Evolutionary conservation across 2,113 vertebrate genomes (phyloP).

Genomic region (Trematomus loennbergii): DNA sequence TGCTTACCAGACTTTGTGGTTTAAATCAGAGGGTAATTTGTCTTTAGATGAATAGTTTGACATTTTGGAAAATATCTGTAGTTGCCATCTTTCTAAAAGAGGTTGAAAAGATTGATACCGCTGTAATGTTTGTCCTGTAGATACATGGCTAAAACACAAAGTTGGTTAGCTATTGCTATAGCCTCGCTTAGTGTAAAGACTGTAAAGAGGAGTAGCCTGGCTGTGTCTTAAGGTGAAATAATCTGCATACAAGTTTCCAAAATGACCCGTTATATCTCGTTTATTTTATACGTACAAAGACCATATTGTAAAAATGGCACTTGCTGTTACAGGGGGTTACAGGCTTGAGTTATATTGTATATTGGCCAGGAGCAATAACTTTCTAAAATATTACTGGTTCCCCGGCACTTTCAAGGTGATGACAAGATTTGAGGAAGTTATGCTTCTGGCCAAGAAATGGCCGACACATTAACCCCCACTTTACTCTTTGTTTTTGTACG

Average conservation of each 20-base stretch:
- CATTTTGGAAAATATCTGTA: not conserved
- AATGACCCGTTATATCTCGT: not conserved
- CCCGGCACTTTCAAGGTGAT: too few species aligned
- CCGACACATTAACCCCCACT: not conserved
- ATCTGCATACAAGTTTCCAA: not conserved
- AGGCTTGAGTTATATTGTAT: not conserved
- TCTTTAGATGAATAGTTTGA: not conserved
- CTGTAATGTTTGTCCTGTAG: not conserved
- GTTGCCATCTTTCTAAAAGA: not conserved
- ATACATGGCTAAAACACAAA: not conserved
- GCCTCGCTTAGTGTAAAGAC: not conserved
- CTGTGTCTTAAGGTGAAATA: not conserved
- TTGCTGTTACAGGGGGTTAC: not conserved
- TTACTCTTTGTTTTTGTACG: not conserved
- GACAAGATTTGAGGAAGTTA: not conserved
- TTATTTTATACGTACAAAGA: not conserved
- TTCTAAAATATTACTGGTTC: not conserved
- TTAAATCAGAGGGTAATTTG: constrained; percentile 6
- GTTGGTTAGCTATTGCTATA: not conserved
- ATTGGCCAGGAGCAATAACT: not conserved
- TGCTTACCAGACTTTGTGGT: constrained; percentile 33
- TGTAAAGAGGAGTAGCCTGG: not conserved
- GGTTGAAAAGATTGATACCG: not conserved
- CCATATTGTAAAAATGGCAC: not conserved
- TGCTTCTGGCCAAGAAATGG: not conserved